Base-by-base conservation (phyloP, 2,888 invertebrate genomes). In the Synergus gifuensis region DNA sequence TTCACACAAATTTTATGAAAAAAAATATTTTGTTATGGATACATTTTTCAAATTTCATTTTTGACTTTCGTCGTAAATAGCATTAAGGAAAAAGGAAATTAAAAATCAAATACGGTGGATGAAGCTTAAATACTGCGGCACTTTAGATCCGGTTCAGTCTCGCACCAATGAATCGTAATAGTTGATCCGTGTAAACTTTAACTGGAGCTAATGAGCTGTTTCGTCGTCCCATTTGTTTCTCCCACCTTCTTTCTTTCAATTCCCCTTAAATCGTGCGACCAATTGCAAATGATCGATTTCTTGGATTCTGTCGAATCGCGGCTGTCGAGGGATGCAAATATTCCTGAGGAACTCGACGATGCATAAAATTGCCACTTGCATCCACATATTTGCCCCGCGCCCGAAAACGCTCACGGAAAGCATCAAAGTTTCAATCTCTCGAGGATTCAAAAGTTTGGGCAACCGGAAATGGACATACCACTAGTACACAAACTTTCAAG, bases 81-180 rank as follows among this genome's bases (percentile, higher is more conserved):
- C 54, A n/a, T n/a, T n/a, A 18, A 9, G 16, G 8, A n/a, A 22
- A 22, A 22, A 4, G 11, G 12, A 22, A 60, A 22, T 28, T 22
- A 11, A 22, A 22, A 60, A 60, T 60, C 12, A 18, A 60, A 60
- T 18, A 60, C 22, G 60, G 22, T 22, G 4, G 60, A 22, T 22
- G 14, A 22, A 12, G 22, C 22, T 22, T n/a, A 54, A 54, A 3
- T n/a, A n/a, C n/a, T n/a, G 18, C 14, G 49, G 11, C 11, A 60
- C 14, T 60, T 8, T 12, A 14, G 12, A 60, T 87, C 86, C 84
- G 83, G 86, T 84, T 86, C 84, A 84, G 84, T 86, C 86, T 83
- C 82, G 87, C 83, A 86, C 76, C 79, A 76, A 64, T 81, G 83
- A 81, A 83, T 82, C 82, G 77, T 69, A 69, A 78, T 76, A 64